Conservation (phyloP, 2,797 vertebrate genomes). For the Coreius guichenoti region DNA sequence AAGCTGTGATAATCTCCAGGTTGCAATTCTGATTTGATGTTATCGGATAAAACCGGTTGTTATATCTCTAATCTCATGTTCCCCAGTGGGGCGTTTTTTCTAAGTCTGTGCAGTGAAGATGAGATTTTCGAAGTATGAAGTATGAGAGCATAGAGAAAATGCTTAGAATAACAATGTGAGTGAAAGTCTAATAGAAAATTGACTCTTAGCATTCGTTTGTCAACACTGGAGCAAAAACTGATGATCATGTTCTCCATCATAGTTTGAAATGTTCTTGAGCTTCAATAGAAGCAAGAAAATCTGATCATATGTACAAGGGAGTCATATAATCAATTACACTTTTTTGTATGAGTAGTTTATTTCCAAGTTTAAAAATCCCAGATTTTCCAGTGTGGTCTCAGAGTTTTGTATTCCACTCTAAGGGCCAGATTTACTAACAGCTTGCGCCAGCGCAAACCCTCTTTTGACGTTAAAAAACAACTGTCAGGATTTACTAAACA, state of each 20-base stretch:
- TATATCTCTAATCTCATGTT: conserved; percentile 40
- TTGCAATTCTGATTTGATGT: conserved; percentile 39
- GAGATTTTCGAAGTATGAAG: conserved; percentile 23
- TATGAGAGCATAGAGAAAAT: conserved; percentile 2
- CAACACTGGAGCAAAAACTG: background rate
- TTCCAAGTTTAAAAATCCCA: background rate
- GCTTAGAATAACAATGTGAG: background rate
- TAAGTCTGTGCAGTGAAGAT: conserved; percentile 1
- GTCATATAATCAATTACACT: background rate
- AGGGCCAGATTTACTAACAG: too few relatives aligned
- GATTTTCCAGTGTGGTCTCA: background rate
- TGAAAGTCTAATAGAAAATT: background rate
- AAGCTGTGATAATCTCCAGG: conserved; percentile 21
- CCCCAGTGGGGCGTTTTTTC: background rate
- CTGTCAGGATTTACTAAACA: too few relatives aligned
- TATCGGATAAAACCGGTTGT: conserved; percentile 34
- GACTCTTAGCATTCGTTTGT: background rate
- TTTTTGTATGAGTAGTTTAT: background rate
- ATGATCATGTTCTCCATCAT: background rate
- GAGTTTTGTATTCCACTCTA: background rate
- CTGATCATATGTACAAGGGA: background rate
- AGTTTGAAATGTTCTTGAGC: background rate
- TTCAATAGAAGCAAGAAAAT: background rate
- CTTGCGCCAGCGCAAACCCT: too few relatives aligned
- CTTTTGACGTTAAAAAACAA: too few relatives aligned